Conservation (phyloP, 37 sponge, comb jelly and placozoan genomes). For the Halisarca cf. caerulea region DNA sequence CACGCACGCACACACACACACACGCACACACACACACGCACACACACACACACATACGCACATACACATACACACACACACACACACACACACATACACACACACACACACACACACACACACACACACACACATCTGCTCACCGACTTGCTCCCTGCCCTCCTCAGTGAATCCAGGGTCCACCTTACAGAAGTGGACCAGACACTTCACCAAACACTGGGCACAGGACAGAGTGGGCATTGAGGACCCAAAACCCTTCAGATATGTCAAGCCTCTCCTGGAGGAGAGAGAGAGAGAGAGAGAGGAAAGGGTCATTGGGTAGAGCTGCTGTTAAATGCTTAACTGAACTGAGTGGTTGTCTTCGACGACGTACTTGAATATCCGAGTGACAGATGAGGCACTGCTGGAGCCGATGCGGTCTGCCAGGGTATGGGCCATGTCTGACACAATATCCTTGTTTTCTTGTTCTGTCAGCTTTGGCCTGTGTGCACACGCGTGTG, state of each 20-base stretch:
- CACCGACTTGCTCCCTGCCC: background rate
- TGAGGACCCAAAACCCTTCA: slow-evolving; percentile 12
- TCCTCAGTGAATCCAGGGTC: background rate
- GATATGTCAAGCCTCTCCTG: background rate
- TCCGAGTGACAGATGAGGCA: too few relatives aligned
- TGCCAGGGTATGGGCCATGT: too few relatives aligned
- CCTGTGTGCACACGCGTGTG: background rate
- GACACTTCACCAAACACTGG: slow-evolving; percentile 37
- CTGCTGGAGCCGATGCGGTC: too few relatives aligned
- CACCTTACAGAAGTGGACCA: slow-evolving; percentile 57
- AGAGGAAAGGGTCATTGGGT: too few relatives aligned
- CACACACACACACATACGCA: background rate
- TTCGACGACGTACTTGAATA: too few relatives aligned
- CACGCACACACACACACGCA: too few relatives aligned
- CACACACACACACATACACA: too few relatives aligned
- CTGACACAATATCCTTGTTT: background rate
- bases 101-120: too few relatives aligned
- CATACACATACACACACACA: background rate
- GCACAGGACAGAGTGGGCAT: slow-evolving; percentile 58
- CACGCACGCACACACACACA: too few relatives aligned
- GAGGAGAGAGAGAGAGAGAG: background rate
- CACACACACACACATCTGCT: background rate
- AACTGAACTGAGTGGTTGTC: too few relatives aligned
- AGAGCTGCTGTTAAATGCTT: too few relatives aligned
- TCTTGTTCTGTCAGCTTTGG: background rate